Conservation (phyloP, 2,888 invertebrate genomes). For the Ommatoiulus sabulosus region DNA sequence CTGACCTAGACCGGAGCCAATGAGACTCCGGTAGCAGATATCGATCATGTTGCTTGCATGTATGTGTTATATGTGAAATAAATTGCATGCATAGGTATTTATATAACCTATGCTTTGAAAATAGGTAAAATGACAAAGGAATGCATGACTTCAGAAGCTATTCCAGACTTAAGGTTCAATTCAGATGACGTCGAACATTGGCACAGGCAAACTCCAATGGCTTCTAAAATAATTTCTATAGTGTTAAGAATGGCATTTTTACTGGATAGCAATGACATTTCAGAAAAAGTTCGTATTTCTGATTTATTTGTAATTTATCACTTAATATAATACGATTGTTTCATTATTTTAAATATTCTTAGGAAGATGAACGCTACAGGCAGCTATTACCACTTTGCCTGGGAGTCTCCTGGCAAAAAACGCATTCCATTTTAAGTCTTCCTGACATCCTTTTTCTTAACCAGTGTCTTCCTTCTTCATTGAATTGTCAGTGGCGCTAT, state of each 20-base stretch:
- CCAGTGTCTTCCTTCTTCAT: slow-evolving; percentile 79
- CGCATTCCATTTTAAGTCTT: slow-evolving; percentile 64
- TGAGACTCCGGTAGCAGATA: too few species aligned
- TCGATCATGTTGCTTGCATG: too few species aligned
- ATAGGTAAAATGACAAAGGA: slow-evolving; percentile 37
- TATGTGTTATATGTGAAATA: not conserved
- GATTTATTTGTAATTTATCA: not conserved
- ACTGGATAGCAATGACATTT: slow-evolving; percentile 30
- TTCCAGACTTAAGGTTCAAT: slow-evolving; percentile 37
- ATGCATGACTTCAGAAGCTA: not conserved
- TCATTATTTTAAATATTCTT: not conserved
- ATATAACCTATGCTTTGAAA: not conserved
- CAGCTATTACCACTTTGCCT: slow-evolving; percentile 52
- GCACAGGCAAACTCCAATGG: slow-evolving; percentile 27
- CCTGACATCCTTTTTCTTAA: slow-evolving; percentile 85
- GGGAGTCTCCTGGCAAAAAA: not conserved
- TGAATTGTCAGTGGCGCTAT: slow-evolving; percentile 85
- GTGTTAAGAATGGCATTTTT: slow-evolving; percentile 41
- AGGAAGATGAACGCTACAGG: not conserved
- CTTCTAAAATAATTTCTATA: slow-evolving; percentile 14
- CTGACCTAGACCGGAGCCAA: too few species aligned
- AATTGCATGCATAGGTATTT: not conserved
- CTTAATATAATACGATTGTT: not conserved
- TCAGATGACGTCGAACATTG: slow-evolving; percentile 41
- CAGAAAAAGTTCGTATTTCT: not conserved